Base-by-base conservation (phyloP, 2,113 vertebrate species). In the Ameiurus melas region DNA sequence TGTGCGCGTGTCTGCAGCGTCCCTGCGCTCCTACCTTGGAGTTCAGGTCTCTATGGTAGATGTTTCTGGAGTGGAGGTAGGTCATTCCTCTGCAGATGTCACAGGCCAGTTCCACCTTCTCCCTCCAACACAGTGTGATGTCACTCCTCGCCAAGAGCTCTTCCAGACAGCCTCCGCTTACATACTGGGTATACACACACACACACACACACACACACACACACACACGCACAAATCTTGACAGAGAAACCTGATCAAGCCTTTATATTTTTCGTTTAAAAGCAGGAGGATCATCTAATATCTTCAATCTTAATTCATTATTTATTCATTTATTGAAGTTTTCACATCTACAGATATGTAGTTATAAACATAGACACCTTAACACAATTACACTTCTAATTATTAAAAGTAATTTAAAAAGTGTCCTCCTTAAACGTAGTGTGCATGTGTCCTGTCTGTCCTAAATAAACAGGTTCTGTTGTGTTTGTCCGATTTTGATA, bases 31-130 rank as follows among this genome's bases (percentile, higher is more conserved):
- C 0, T 90, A 96, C 96, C 95, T 95, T 96, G 82, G 95, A 96
- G 91, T 96, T 96, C 85, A 96, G 95, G 90, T 96, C 96, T 39
- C 96, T 92, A 87, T 96, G 96, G 90, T 96, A 96, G 89, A 96
- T 95, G 87, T 95, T 96, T 90, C 95, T 96, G 85, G 93, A 95
- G 85, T 96, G 96, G 39, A 96, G 90, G 87, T 96, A 96, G 85
- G 93, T 92, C 96, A 96, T 96, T 55, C 95, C 96, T 78, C 96
- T 91, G 73, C 94, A 93, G 89, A 96, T 95, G 90, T 96, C 95
- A 77, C 93, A 95, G 73, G 94, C 94, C 87, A 96, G 91, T 47
- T 93, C 93, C 60, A 95, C 94, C 88, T 96, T 96, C 86, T 96
- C 95, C 84, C 94, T 95, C 95, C 96, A 96, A 5, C 88, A 93